Base-by-base conservation (phyloP, 2,113 vertebrate species). In the Poicephalus gulielmi region DNA sequence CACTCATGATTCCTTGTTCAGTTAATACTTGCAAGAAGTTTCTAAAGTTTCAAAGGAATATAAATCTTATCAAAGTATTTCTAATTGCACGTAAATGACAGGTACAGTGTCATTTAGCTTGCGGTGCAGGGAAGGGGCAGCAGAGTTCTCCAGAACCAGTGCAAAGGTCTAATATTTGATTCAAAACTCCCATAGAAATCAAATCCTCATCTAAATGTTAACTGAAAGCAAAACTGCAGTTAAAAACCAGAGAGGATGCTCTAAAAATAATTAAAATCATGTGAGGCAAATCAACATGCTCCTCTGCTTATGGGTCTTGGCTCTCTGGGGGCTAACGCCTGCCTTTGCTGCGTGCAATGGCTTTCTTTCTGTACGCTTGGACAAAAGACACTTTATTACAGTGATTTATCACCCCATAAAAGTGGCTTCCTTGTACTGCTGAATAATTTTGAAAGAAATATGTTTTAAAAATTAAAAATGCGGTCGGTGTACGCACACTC, bases 331-430 rank as follows among this genome's bases (percentile, higher is more conserved):
- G 97, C 97, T 91, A 35, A 78, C 79, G 85, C 88, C 88, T 97
- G 81, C 86, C 97, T 97, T 97, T 96, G 96, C 95, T 83, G 95
- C 96, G 93, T 97, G 96, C 97, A 77, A 70, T 75, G 96, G 97
- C 98, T 97, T 97, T 39, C 95, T 94, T 97, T 98, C 97, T 97
- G 91, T 97, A 92, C 82, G 95, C 98, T 92, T 97, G 98, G 97
- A 98, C 97, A 97, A 98, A 98, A 98, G 82, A 95, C 92, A 95
- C 96, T 99, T 99, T 99, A 99, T 99, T 99, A 98, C 98, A 98
- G 99, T 99, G 98, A 99, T 99, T 99, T 99, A 99, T 99, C 99
- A 99, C 98, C 97, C 98, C 98, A 99, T 98, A 99, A 99, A 99
- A 94, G 97, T 96, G 98, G 97, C 98, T 98, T 97, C 98, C 98